Conservation (phyloP, 2,888 invertebrate species). For the Steinernema carpocapsae region DNA sequence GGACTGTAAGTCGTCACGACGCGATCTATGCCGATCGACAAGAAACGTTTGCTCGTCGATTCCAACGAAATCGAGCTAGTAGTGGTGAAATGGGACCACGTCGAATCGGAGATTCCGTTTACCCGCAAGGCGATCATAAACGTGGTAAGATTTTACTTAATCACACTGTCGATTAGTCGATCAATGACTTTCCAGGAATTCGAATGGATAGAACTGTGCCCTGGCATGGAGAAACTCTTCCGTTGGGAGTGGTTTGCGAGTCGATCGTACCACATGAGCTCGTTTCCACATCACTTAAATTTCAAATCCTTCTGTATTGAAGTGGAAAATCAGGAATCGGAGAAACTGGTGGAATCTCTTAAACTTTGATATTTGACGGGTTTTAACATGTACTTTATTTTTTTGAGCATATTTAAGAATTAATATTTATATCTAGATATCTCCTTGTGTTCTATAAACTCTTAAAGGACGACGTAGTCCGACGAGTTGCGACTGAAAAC, state of each 20-base stretch:
- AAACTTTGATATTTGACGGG: not conserved
- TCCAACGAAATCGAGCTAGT: not conserved
- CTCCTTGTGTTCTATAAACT: not conserved
- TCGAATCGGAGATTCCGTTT: conserved; percentile 9
- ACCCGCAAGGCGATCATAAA: conserved; percentile 10
- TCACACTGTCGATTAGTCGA: not conserved
- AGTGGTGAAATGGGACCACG: not conserved
- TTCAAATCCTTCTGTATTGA: conserved; percentile 6
- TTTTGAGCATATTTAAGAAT: not conserved
- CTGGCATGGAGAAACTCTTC: conserved; percentile 17
- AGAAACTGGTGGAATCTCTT: not conserved
- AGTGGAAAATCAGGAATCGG: not conserved
- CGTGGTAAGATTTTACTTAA: not conserved
- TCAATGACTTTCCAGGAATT: not conserved
- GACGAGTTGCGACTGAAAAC: not conserved
- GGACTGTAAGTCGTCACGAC: conserved; percentile 23
- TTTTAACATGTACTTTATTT: not conserved
- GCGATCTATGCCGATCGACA: not conserved
- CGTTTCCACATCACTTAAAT: not conserved
- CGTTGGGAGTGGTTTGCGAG: conserved; percentile 29
- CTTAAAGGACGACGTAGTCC: conserved; percentile 3
- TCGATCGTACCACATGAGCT: conserved; percentile 15
- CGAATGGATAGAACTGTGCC: conserved; percentile 19
- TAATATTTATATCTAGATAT: not conserved
- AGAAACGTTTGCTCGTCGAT: not conserved